phyloP scores from a whole-genome alignment of 2,113 vertebrate species.

The Scatophagus argus region DNA sequence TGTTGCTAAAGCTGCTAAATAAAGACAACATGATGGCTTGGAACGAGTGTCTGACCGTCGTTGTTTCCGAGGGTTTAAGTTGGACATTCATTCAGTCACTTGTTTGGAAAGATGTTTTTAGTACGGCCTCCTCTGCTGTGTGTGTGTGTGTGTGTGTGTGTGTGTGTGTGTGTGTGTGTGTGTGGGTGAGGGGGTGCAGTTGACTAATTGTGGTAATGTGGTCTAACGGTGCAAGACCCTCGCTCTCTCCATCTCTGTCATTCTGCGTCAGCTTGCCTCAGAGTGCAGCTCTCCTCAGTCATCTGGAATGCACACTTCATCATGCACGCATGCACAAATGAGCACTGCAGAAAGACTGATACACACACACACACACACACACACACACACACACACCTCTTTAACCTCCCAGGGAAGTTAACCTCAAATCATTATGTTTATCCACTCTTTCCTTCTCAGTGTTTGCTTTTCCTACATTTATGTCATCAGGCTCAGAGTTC shows the following conservation, averaged over 20 bases:
- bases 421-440: conserved; percentile 53
- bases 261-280: conserved; percentile 42
- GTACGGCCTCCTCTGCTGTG: conserved; percentile 47
- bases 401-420: conserved; percentile 25
- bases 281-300: conserved; percentile 48
- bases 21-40: background rate
- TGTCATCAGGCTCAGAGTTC: conserved; percentile 50
- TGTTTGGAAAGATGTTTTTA: conserved; percentile 66
- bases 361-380: conserved; percentile 3
- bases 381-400: conserved; percentile 14
- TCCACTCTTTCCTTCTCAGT: conserved; percentile 20
- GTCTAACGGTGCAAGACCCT: conserved; percentile 47
- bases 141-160: no score
- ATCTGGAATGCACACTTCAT: conserved; percentile 55
- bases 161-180: no score
- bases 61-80: conserved; percentile 29
- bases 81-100: conserved; percentile 5
- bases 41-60: background rate
- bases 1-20: background rate
- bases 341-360: conserved; percentile 6
- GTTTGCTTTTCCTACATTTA: conserved; percentile 64
- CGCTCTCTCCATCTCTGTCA: conserved; percentile 48
- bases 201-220: conserved; percentile 73
- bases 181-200: background rate
- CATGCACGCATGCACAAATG: conserved; percentile 54